Evolutionary conservation across 2,888 invertebrate species (phyloP).

Genomic region (Cetonia aurata): DNA sequence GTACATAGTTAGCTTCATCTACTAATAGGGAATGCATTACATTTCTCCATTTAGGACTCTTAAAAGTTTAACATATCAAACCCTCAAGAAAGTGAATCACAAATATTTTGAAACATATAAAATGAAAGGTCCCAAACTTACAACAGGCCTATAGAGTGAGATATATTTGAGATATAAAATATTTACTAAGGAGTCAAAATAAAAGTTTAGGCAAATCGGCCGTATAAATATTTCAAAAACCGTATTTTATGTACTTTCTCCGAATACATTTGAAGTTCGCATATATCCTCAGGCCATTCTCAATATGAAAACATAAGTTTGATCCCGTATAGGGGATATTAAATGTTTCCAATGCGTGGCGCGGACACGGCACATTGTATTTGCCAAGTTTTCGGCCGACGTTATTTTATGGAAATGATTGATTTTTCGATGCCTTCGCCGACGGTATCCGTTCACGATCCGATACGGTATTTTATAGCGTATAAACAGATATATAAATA

Average conservation of each 20-base stretch:
- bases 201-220: constrained; percentile 22
- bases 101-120: too few relatives aligned
- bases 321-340: constrained; percentile 51
- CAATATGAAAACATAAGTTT: constrained; percentile 51
- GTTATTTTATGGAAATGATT: constrained; percentile 45
- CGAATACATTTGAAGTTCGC: constrained; percentile 48
- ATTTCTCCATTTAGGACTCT: too few relatives aligned
- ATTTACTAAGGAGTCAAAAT: constrained; percentile 9
- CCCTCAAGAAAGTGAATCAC: too few relatives aligned
- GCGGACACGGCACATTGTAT: constrained; percentile 41
- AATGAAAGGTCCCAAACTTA: too few relatives aligned
- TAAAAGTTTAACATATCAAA: too few relatives aligned
- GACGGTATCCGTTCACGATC: not conserved
- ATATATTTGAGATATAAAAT: constrained; percentile 11
- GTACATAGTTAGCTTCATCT: too few relatives aligned
- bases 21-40: too few relatives aligned
- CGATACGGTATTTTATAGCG: not conserved
- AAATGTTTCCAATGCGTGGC: constrained; percentile 46
- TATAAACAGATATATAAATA: constrained; percentile 16
- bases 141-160: too few relatives aligned
- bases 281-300: constrained; percentile 50
- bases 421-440: not conserved
- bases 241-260: constrained; percentile 44
- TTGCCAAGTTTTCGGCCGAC: constrained; percentile 29
- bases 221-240: constrained; percentile 49